phyloP scores from a whole-genome alignment of 2,888 invertebrate species.

The Trichacis sp. region DNA sequence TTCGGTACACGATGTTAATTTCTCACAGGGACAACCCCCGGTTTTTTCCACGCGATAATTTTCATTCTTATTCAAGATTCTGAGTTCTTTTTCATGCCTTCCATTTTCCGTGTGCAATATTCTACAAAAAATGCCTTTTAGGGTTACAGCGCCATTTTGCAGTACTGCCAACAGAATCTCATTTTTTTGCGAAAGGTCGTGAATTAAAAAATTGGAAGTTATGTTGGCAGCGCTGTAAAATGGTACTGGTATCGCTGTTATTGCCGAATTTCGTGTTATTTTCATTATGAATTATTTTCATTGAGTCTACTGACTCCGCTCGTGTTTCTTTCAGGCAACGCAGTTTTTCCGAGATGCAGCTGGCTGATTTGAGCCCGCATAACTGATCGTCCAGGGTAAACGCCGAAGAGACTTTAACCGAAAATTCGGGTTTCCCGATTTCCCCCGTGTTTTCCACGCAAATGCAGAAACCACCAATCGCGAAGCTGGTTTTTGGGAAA shows the following conservation, averaged over 20 bases:
- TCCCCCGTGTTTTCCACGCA: slow-evolving; percentile 69
- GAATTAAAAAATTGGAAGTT: too few relatives aligned
- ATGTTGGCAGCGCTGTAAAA: too few relatives aligned
- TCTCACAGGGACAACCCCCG: slow-evolving; percentile 69
- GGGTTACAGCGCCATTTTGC: too few relatives aligned
- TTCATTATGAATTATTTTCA: too few relatives aligned
- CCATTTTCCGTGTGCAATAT: slow-evolving; percentile 68
- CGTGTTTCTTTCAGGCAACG: slow-evolving; percentile 78
- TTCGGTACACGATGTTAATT: slow-evolving; percentile 70
- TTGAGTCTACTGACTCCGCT: slow-evolving; percentile 70
- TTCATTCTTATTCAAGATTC: slow-evolving; percentile 63
- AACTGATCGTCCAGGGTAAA: slow-evolving; percentile 73
- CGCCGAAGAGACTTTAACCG: slow-evolving; percentile 74
- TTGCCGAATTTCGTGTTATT: too few relatives aligned
- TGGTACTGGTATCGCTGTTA: too few relatives aligned
- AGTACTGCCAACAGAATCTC: too few relatives aligned
- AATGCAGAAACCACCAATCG: slow-evolving; percentile 53
- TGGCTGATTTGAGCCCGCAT: slow-evolving; percentile 73
- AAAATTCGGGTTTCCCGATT: slow-evolving; percentile 70
- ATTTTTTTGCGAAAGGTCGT: too few relatives aligned
- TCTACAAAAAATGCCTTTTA: slow-evolving; percentile 63
- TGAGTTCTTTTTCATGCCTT: slow-evolving; percentile 71
- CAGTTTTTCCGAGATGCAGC: slow-evolving; percentile 73
- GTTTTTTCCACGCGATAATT: slow-evolving; percentile 73
- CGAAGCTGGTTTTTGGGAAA: slow-evolving; percentile 27